These are phyloP conservation scores for Peromyscus attwateri DNA, from an alignment of 2,797 vertebrate genomes.

Conservation along the genomic window DNA sequence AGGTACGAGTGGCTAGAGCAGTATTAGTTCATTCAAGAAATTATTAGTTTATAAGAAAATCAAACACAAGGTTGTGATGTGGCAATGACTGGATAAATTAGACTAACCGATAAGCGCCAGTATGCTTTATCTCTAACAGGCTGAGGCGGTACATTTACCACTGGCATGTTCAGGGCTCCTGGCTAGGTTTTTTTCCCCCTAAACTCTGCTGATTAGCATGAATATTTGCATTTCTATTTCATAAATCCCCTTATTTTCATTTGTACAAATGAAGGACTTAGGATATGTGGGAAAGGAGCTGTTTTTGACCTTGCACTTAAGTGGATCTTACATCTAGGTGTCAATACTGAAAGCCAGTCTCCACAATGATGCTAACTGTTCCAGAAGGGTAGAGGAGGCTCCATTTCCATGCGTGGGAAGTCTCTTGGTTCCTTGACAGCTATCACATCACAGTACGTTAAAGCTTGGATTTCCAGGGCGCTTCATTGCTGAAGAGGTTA, in stretches of 20 bases:
- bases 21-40: constrained; percentile 94
- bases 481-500: neutral
- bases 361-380: constrained; percentile 80
- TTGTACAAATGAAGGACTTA: constrained; percentile 64
- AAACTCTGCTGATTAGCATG: constrained; percentile 83
- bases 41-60: constrained; percentile 94
- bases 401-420: neutral
- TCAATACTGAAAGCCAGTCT: constrained; percentile 74
- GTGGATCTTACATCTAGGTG: constrained; percentile 81
- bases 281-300: constrained; percentile 44
- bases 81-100: constrained; percentile 91
- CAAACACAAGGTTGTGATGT: constrained; percentile 91
- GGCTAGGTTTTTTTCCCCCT: constrained; percentile 79
- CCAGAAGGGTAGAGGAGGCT: neutral
- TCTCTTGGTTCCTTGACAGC: constrained; percentile 13
- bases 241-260: constrained; percentile 86
- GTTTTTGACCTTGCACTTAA: constrained; percentile 77
- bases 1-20: constrained; percentile 91
- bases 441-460: neutral
- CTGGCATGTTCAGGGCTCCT: constrained; percentile 82
- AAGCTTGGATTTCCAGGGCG: neutral
- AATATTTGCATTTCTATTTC: constrained; percentile 84
- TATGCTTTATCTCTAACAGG: constrained; percentile 86
- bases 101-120: constrained; percentile 83
- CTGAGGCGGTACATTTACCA: constrained; percentile 85